A percentile compares a stretch with the other conserved stretches of the same genome.
phyloP scores from a whole-genome alignment of 2,888 invertebrate genomes.

The Oligia strigilis region DNA sequence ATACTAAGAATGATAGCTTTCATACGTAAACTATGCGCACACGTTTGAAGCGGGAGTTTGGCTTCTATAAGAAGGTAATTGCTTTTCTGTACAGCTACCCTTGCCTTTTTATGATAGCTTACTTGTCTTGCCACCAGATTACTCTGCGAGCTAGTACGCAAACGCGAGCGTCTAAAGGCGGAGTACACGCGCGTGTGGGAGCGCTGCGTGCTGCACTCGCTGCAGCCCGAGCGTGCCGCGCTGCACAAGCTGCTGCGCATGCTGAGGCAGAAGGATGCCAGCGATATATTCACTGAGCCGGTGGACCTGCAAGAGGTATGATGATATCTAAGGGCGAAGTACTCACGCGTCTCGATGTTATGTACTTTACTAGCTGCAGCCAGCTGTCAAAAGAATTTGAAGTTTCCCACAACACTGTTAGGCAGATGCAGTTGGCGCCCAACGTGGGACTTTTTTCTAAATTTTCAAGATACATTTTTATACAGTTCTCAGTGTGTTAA shows the following conservation, averaged over 20 bases:
- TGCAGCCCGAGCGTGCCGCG: conserved; percentile 95
- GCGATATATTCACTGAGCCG: conserved; percentile 97
- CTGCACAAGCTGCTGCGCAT: conserved; percentile 94
- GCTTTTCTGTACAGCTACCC: neutral
- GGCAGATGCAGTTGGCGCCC: neutral
- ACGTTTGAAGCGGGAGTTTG: too few species aligned
- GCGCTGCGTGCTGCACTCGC: conserved; percentile 94
- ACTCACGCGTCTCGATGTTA: too few species aligned
- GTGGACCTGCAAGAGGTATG: conserved; percentile 95
- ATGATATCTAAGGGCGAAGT: conserved; percentile 29
- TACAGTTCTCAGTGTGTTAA: too few species aligned
- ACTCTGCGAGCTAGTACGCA: conserved; percentile 98
- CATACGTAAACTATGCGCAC: too few species aligned
- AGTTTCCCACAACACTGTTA: neutral
- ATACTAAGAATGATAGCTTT: too few species aligned
- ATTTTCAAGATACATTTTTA: neutral
- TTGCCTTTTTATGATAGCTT: neutral
- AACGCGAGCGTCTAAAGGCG: conserved; percentile 98
- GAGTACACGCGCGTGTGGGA: conserved; percentile 95
- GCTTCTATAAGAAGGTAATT: too few species aligned
- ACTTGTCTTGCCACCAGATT: conserved; percentile 85
- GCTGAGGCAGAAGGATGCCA: conserved; percentile 94
- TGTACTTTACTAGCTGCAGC: too few species aligned
- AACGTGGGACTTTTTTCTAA: neutral
- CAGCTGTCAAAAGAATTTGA: too few species aligned